Evolutionary conservation across 1,140 invertebrate genomes (phyloP), one percentile per base, ranked within the genome.

Genomic region (Grapholita molesta): DNA sequence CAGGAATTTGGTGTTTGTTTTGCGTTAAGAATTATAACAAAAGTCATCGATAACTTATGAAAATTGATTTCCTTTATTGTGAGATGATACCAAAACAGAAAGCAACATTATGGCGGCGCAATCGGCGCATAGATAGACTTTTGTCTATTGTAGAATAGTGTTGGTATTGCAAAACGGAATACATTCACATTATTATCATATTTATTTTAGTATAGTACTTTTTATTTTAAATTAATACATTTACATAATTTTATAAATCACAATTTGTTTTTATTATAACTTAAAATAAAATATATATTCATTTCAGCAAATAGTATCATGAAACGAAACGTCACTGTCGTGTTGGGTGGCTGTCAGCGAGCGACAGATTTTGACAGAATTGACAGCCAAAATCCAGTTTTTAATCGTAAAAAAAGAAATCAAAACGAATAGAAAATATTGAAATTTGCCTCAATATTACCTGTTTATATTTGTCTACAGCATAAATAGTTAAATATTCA

Each of bases 51-150:
- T 81, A 83, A 85, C 78, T 83, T 86, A 83, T 70, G 75, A 85
- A 88, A 88, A 85, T 83, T 86, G 77, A 87, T 88, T 86, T 82
- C 75, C 78, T 88, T 80, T 87, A 84, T 79, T 84, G 71, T 78
- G 77, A 84, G 80, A 85, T 78, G 74, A 86, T 83, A 90, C 83
- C 86, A 89, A 89, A 89, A 90, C 86, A 89, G 84, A 84, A 81
- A 82, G 83, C 88, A 85, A 90, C 88, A 90, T 90, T 89, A 89
- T 89, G 82, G 71, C 70, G 77, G 77, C 65, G 72, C 84, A 87
- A n/a, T n/a, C n/a, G n/a, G n/a, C n/a, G n/a, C n/a, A n/a, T n/a
- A n/a, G n/a, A n/a, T 84, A 86, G 79, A 77, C 72, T 76, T 76
- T 72, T 24, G 35, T 67, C 12, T 55, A 57, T 48, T 33, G 25